A percentile compares a stretch with the other conserved stretches of the same genome.
Evolutionary conservation across 1,140 invertebrate genomes (phyloP).

Genomic region (Heliothis virescens): DNA sequence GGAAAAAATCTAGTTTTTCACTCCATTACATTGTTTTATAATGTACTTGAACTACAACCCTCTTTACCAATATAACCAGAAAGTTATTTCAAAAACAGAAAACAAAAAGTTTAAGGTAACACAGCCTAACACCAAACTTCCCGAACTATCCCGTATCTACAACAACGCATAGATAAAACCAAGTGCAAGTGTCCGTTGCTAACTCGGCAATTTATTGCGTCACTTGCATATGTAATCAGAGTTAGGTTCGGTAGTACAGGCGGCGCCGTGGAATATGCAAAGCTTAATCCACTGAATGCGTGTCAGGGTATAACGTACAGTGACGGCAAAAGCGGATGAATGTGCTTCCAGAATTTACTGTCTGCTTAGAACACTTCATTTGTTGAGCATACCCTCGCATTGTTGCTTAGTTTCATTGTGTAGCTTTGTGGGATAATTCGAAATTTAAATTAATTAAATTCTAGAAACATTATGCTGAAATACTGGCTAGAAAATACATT

Average conservation of each 20-base stretch:
- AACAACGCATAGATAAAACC: not conserved
- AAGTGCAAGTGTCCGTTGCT: slow-evolving; percentile 43
- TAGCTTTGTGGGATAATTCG: not conserved
- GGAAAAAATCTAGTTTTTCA: no score
- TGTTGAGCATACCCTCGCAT: slow-evolving; percentile 8
- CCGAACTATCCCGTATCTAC: not conserved
- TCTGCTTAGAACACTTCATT: slow-evolving; percentile 24
- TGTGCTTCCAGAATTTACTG: slow-evolving; percentile 46
- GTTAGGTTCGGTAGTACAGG: slow-evolving; percentile 25
- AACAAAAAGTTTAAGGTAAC: not conserved
- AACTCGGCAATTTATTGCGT: slow-evolving; percentile 57
- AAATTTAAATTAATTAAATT: not conserved
- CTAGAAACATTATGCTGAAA: no score
- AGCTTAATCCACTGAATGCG: slow-evolving; percentile 58
- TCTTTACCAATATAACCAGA: no score
- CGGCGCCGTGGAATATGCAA: slow-evolving; percentile 55
- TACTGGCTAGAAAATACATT: not conserved
- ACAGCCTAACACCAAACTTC: not conserved
- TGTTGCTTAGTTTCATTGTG: not conserved
- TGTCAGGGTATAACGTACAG: slow-evolving; percentile 50
- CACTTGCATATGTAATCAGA: slow-evolving; percentile 58
- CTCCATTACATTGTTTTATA: no score
- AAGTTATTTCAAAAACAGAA: no score
- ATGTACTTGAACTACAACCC: no score
- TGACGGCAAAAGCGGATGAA: slow-evolving; percentile 38